phyloP scores from a whole-genome alignment of 2,888 invertebrate species.

The Rhagonycha lutea region DNA sequence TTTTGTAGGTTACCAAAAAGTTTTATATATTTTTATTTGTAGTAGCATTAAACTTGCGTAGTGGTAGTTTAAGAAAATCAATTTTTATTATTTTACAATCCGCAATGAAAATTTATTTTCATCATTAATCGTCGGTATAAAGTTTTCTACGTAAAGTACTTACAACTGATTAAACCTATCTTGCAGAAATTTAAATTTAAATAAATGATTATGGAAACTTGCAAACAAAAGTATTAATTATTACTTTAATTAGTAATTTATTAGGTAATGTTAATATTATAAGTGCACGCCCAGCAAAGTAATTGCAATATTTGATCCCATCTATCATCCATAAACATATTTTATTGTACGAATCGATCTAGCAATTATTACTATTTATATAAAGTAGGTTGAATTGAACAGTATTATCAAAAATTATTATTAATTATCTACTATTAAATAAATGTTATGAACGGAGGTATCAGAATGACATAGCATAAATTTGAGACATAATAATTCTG shows the following conservation, averaged over 20 bases:
- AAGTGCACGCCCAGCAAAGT: too few species aligned
- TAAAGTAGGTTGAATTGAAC: too few species aligned
- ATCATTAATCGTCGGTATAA: neutral
- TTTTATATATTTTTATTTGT: neutral
- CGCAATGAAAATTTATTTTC: neutral
- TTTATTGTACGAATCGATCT: too few species aligned
- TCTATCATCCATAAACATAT: too few species aligned
- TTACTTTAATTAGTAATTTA: neutral
- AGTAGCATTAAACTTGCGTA: neutral
- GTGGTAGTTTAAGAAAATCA: neutral
- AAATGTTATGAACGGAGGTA: too few species aligned
- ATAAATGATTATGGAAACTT: neutral
- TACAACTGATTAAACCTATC: neutral
- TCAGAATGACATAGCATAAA: too few species aligned
- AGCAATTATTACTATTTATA: too few species aligned
- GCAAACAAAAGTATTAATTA: neutral
- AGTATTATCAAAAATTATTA: too few species aligned
- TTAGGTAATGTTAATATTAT: neutral
- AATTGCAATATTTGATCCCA: too few species aligned
- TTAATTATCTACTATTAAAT: too few species aligned
- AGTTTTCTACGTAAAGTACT: neutral
- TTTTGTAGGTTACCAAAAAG: neutral
- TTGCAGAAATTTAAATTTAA: neutral
- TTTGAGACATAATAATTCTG: too few species aligned
- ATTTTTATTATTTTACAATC: neutral